Percentiles rank a stretch among this genome's conserved stretches.
Evolutionary conservation across 1,140 invertebrate genomes (phyloP).

Genomic region (Branchinecta lynchi): DNA sequence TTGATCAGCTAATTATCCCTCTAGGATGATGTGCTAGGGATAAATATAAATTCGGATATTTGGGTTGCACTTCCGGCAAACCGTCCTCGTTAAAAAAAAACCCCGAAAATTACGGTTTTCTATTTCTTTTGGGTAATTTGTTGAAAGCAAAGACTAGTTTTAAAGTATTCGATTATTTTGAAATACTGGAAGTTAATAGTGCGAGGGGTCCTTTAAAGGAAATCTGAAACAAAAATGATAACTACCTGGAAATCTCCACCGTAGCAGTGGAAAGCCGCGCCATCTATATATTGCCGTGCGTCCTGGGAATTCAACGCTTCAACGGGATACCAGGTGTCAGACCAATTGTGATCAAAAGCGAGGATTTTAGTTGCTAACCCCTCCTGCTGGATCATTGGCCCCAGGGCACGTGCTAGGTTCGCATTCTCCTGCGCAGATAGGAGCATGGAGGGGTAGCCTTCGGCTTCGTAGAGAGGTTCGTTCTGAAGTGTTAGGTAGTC

Average conservation of each 20-base stretch:
- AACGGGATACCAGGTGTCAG: constrained; percentile 3
- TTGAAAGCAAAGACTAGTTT: too few species aligned
- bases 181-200: too few species aligned
- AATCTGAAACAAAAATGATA: not conserved
- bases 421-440: constrained; percentile 11
- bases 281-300: constrained; percentile 10
- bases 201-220: too few species aligned
- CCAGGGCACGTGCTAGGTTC: not conserved
- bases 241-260: constrained; percentile 7
- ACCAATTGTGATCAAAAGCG: constrained; percentile 16
- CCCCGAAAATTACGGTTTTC: too few species aligned
- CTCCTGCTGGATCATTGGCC: not conserved
- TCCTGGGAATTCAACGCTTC: constrained; percentile 12
- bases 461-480: constrained; percentile 14
- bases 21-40: too few species aligned
- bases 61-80: too few species aligned
- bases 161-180: too few species aligned
- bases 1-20: too few species aligned
- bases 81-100: too few species aligned
- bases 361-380: constrained; percentile 14
- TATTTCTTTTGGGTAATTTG: too few species aligned
- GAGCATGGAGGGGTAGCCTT: constrained; percentile 15
- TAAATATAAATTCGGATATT: too few species aligned
- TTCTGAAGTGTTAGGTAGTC: constrained; percentile 14
- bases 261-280: constrained; percentile 18